Evolutionary conservation across 1,140 invertebrate genomes (phyloP).

Genomic region (Andrena cerasifolii): DNA sequence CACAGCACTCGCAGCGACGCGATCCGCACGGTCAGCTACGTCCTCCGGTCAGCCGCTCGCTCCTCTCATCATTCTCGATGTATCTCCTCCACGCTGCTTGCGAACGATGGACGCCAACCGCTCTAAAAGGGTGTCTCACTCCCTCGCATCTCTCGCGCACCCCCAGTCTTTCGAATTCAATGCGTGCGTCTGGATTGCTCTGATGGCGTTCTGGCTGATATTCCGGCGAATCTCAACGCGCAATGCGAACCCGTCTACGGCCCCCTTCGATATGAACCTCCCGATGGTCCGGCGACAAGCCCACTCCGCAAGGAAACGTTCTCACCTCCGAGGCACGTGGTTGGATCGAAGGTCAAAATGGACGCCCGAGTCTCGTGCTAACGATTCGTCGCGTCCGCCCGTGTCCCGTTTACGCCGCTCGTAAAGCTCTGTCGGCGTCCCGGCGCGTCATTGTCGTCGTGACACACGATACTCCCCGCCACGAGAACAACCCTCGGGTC

Average conservation of each 20-base stretch:
- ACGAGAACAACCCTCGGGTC: conserved; percentile 16
- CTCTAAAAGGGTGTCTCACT: not conserved
- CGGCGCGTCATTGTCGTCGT: not conserved
- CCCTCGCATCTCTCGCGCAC: not conserved
- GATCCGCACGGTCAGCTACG: not conserved
- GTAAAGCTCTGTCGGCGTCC: conserved; percentile 20
- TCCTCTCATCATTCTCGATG: too few relatives aligned
- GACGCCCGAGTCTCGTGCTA: not conserved
- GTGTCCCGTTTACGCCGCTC: not conserved
- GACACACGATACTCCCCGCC: conserved; percentile 15
- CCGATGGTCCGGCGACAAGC: not conserved
- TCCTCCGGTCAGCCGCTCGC: too few relatives aligned
- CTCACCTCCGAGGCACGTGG: conserved; percentile 11
- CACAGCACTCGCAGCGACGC: conserved; percentile 18
- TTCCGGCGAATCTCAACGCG: too few relatives aligned
- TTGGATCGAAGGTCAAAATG: conserved; percentile 42
- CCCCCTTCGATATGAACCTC: not conserved
- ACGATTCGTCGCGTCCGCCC: not conserved
- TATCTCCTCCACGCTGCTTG: too few relatives aligned
- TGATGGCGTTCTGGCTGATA: too few relatives aligned
- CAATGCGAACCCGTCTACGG: not conserved
- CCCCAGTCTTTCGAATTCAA: too few relatives aligned
- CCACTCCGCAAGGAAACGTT: not conserved
- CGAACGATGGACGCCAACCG: too few relatives aligned
- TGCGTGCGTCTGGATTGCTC: too few relatives aligned